These are phyloP conservation scores for Catocala sponsa DNA, from an alignment of 2,888 invertebrate species.

Conservation along the genomic window DNA sequence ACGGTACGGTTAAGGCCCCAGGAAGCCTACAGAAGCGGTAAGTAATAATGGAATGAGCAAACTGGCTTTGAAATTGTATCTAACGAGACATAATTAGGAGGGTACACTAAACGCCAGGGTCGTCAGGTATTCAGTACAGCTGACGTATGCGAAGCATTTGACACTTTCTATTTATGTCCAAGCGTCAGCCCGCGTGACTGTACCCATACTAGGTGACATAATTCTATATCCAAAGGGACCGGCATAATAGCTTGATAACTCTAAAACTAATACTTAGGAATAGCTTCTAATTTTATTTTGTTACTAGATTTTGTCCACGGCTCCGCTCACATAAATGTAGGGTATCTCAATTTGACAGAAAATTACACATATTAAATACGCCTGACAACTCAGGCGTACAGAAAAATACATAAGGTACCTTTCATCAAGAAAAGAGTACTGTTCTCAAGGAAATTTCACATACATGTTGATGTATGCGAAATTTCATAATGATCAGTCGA, in stretches of 20 bases:
- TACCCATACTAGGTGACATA: slow-evolving; percentile 69
- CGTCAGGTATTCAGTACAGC: slow-evolving; percentile 69
- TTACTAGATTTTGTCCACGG: neutral
- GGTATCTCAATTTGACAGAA: no score
- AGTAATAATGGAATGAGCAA: slow-evolving; percentile 18
- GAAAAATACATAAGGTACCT: no score
- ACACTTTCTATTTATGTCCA: slow-evolving; percentile 83
- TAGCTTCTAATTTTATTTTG: neutral
- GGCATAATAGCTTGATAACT: neutral
- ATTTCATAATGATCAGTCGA: no score
- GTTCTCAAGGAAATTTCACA: no score
- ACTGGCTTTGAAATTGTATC: slow-evolving; percentile 44
- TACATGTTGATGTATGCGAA: no score
- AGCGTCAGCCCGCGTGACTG: slow-evolving; percentile 65
- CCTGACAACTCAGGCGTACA: no score
- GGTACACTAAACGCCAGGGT: slow-evolving; percentile 49
- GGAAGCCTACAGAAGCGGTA: slow-evolving; percentile 9
- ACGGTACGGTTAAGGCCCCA: slow-evolving; percentile 3
- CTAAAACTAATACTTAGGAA: neutral
- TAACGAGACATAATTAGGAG: slow-evolving; percentile 53
- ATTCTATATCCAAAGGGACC: slow-evolving; percentile 59
- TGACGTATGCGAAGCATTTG: slow-evolving; percentile 70
- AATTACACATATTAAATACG: no score
- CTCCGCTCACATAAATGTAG: no score
- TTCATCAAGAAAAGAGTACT: no score